Conservation (phyloP, 2,888 invertebrate species). For the Tryphoninae sp. region DNA sequence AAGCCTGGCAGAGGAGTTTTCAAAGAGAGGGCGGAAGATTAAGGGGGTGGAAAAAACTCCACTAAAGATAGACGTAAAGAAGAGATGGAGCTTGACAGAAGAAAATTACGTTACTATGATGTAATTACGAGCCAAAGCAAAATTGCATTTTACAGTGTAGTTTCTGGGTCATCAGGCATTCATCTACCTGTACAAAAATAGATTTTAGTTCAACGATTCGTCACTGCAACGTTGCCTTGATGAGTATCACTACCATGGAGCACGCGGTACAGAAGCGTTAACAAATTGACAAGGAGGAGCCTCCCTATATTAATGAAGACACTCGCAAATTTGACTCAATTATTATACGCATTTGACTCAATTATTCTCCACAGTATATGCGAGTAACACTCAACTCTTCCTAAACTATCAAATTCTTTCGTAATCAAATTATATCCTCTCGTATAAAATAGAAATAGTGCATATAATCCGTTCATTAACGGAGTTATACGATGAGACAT, state of each 20-base stretch:
- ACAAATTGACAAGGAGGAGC: not conserved
- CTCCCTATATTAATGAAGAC: slow-evolving; percentile 4
- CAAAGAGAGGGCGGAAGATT: not conserved
- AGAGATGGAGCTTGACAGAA: slow-evolving; percentile 12
- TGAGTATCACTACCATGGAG: slow-evolving; percentile 11
- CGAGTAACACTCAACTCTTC: not conserved
- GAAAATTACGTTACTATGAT: slow-evolving; percentile 36
- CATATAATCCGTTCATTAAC: not conserved
- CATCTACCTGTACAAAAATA: slow-evolving; percentile 7
- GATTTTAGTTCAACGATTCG: slow-evolving; percentile 41
- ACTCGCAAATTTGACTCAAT: slow-evolving; percentile 18
- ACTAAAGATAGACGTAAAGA: slow-evolving; percentile 3
- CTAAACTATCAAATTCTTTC: too few species aligned
- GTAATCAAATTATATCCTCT: not conserved
- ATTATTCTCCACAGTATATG: not conserved
- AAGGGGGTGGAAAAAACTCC: slow-evolving; percentile 7
- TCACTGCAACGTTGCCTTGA: slow-evolving; percentile 20
- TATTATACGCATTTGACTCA: not conserved
- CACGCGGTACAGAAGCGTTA: slow-evolving; percentile 5
- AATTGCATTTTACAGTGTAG: slow-evolving; percentile 69
- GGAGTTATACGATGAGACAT: not conserved
- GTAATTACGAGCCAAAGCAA: slow-evolving; percentile 65
- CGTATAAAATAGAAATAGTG: not conserved
- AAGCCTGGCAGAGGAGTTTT: not conserved
- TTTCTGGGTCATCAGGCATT: slow-evolving; percentile 27